Conservation (phyloP, 2,888 invertebrate genomes). For the Scaeva pyrastri region DNA sequence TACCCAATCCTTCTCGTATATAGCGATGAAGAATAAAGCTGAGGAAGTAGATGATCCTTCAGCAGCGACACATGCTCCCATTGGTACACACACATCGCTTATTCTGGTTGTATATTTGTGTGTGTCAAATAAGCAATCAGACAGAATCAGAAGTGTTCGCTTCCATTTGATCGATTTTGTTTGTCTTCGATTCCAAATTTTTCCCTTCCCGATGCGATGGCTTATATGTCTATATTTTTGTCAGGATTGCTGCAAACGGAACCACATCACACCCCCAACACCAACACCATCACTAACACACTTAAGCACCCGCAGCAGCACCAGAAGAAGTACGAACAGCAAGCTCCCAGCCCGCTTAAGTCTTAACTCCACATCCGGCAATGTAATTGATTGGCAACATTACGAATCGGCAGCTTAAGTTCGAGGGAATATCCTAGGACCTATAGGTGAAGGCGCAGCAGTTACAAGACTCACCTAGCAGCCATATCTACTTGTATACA, state of each 20-base stretch:
- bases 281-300: not conserved
- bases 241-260: not conserved
- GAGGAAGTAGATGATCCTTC: conserved; percentile 45
- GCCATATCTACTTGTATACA: too few relatives aligned
- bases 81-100: conserved; percentile 18
- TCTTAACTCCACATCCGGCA: conserved; percentile 26
- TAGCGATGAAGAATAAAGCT: conserved; percentile 16
- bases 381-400: conserved; percentile 71
- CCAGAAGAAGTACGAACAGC: not conserved
- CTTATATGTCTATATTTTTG: conserved; percentile 19
- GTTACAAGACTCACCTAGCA: conserved; percentile 31
- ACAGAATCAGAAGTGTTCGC: conserved; percentile 63
- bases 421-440: conserved; percentile 25
- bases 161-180: conserved; percentile 72
- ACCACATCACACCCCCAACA: not conserved
- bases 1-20: not conserved
- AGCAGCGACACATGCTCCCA: conserved; percentile 42
- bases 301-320: not conserved
- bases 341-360: conserved; percentile 22
- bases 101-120: conserved; percentile 35
- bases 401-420: conserved; percentile 50
- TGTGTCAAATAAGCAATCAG: conserved; percentile 71
- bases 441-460: conserved; percentile 17
- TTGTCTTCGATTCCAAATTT: conserved; percentile 60
- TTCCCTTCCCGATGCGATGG: conserved; percentile 6